These are phyloP conservation scores for Entomobrya multifasciata DNA, from an alignment of 2,888 invertebrate genomes.

Conservation along the genomic window DNA sequence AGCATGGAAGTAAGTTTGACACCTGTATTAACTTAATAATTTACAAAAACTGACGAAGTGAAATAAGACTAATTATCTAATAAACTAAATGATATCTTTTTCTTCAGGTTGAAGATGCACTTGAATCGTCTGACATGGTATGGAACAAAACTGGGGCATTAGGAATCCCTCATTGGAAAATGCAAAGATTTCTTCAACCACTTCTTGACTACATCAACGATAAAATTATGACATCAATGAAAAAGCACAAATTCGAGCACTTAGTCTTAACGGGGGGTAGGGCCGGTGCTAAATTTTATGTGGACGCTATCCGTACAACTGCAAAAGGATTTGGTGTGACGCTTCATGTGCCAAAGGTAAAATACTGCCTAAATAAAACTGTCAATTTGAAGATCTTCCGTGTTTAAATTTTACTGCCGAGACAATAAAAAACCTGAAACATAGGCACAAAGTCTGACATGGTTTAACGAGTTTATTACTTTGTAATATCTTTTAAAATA, in stretches of 20 bases:
- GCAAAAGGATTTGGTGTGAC: conserved; percentile 71
- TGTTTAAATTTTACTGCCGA: not conserved
- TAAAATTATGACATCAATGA: conserved; percentile 71
- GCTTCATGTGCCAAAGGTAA: conserved; percentile 77
- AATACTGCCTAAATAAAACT: conserved; percentile 5
- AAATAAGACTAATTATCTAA: too few relatives aligned
- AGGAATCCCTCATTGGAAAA: conserved; percentile 76
- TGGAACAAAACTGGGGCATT: conserved; percentile 76
- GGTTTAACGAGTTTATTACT: conserved; percentile 28
- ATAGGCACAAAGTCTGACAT: not conserved
- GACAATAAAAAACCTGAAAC: conserved; percentile 5
- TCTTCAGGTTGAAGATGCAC: conserved; percentile 73
- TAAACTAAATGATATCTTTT: not conserved
- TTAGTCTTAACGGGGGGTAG: conserved; percentile 78
- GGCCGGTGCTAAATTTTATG: conserved; percentile 75
- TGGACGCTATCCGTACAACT: conserved; percentile 58
- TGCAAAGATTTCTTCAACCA: conserved; percentile 74
- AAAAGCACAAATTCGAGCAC: conserved; percentile 74
- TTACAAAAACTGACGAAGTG: too few relatives aligned
- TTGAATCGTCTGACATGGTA: conserved; percentile 75
- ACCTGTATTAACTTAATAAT: too few relatives aligned
- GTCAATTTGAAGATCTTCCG: not conserved
- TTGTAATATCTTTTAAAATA: conserved; percentile 40
- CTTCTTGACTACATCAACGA: conserved; percentile 75
- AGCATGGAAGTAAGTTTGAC: conserved; percentile 72